Evolutionary conservation across 1,140 invertebrate genomes (phyloP).

Genomic region (Halictus rubicundus): DNA sequence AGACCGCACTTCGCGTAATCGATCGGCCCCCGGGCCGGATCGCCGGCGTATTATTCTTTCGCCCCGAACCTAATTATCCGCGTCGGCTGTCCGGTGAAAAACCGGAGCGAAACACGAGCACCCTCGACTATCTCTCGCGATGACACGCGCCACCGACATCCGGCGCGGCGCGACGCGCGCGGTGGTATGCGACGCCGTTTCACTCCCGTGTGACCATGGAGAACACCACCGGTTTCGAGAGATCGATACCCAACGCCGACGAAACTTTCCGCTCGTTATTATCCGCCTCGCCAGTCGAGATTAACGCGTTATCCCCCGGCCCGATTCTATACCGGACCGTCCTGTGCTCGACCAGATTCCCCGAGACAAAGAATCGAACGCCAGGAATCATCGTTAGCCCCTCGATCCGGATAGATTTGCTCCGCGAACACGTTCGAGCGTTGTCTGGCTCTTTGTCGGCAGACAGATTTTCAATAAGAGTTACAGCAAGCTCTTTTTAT

Average conservation of each 20-base stretch:
- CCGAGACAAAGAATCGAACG: not conserved
- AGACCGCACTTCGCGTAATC: not conserved
- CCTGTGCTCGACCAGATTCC: constrained; percentile 52
- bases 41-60: not conserved
- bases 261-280: constrained; percentile 58
- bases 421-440: too few species aligned
- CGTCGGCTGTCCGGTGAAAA: not conserved
- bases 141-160: constrained; percentile 15
- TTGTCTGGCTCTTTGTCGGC: too few species aligned
- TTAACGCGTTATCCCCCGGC: constrained; percentile 45
- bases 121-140: constrained; percentile 3
- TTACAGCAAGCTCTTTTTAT: too few species aligned
- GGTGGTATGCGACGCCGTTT: not conserved
- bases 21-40: not conserved
- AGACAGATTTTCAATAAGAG: too few species aligned
- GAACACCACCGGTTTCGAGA: constrained; percentile 5
- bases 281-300: constrained; percentile 40
- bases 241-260: constrained; percentile 49
- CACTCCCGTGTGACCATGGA: not conserved
- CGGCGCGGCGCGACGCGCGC: not conserved
- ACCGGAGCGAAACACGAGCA: not conserved
- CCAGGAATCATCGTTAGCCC: too few species aligned
- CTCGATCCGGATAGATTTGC: too few species aligned
- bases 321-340: constrained; percentile 8
- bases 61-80: not conserved